Evolutionary conservation across 1,140 invertebrate genomes (phyloP), one percentile per base, ranked within the genome.

Genomic region (Drosophila pallidifrons): DNA sequence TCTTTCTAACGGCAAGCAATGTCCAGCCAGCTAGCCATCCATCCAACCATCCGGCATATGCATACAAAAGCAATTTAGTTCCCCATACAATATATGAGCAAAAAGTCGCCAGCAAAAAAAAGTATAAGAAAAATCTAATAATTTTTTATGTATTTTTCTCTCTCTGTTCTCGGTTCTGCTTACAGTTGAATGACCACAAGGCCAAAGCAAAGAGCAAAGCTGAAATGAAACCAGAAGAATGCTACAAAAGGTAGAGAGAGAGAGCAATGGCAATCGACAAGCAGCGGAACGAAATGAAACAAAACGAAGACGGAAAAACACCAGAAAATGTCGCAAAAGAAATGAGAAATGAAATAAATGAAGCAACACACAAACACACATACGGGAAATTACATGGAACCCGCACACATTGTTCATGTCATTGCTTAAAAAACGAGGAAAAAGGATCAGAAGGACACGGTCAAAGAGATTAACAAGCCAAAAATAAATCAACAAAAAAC

Each of bases 101-200:
- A 77, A 55, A 77, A 73, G 30, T 57, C 41, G 63, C 47, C 54
- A 60, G 20, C 47, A 66, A 43, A 55, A 61, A 70, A 61, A 68
- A 30, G 43, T 75, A 58, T 45, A 69, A 52, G 35, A 68, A 77
- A 79, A 77, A 79, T 73, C 68, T 69, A 80, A 82, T 79, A 82
- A 82, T 82, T 82, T 82, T 82, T 77, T 80, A 77, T 81, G 63
- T 79, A 70, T 76, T 71, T 75, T 69, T 69, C 54, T 65, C 54
- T 65, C 58, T 78, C 41, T 76, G 32, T 55, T 75, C 74, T 76
- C 73, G 47, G 46, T 64, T 70, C 20, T 46, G 65, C 65, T 75
- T 77, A 72, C 79, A 82, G 74, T 77, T 82, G 80, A 82, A 75
- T 82, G 80, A 80, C 77, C 80, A 77, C 78, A 74, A 77, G 80